Base-by-base conservation (phyloP, 2,113 vertebrate genomes). In the Ornithorhynchus anatinus region DNA sequence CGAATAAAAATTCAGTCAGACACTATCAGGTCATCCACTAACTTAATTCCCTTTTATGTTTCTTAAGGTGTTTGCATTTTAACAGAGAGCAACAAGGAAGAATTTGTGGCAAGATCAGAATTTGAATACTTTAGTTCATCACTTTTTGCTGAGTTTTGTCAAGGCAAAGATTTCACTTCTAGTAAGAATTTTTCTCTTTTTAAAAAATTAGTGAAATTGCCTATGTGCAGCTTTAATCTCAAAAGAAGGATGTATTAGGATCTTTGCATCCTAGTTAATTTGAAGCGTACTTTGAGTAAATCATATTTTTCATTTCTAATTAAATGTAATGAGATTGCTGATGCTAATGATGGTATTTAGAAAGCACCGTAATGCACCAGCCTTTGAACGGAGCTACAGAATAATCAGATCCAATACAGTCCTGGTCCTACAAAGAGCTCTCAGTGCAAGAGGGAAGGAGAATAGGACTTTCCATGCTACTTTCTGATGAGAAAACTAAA, bases 171-270 rank as follows among this genome's bases (percentile, higher is more conserved):
- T 33, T 32, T 59, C 43, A 58, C 69, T 59, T 78, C 69, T 75
- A 53, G 59, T 84, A 82, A 82, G 74, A 58, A 17, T 31, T 65
- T 79, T 80, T 53, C 10, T 31, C 39, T 68, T 68, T 48, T 51
- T 50, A 62, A 1, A n/a, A n/a, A n/a, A n/a, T n/a, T n/a, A n/a
- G n/a, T n/a, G n/a, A n/a, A n/a, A n/a, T n/a, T n/a, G n/a, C n/a
- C n/a, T n/a, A n/a, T n/a, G n/a, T n/a, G n/a, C n/a, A n/a, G n/a
- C 51, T 23, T 11, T 22, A 60, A 68, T 54, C 22, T 45, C 12
- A 44, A 73, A 62, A 53, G 62, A 7, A 32, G 25, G 29, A 38
- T 52, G 13, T 57, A 57, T 20, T 59, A 35, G 16, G 54, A 16
- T 69, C n/a, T 15, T 63, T 69, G 27, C 43, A 22, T 74, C 31